Base-by-base conservation (phyloP, 2,797 vertebrate genomes). In the Bryconaethiops microstoma region DNA sequence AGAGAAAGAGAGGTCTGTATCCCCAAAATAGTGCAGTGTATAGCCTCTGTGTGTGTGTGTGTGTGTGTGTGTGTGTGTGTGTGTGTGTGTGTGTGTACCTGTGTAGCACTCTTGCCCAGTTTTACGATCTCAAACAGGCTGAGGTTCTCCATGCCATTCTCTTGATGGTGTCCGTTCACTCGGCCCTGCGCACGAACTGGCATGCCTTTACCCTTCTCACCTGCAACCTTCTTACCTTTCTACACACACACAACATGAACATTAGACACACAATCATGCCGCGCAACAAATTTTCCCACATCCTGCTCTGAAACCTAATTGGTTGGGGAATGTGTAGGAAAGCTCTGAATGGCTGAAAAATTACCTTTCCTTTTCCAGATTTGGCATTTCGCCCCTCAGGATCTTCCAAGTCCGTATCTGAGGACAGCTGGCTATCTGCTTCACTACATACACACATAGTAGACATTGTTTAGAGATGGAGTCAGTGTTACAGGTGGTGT, bases 91-190 rank as follows among this genome's bases (percentile, higher is more conserved):
- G 2, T 35, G 4, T 35, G 35, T 35, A 99, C 98, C 97, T 99
- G 98, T 97, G 99, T 99, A 92, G 98, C 98, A 94, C 98, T 99
- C 93, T 97, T 97, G 88, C 98, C 98, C 93, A 99, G 93, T 93
- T 96, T 98, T 77, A 99, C 98, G 88, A 99, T 97, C 91, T 99
- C 97, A 93, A 99, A 99, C 85, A 99, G 92, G 97, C 98, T 99
- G 95, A 99, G 96, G 95, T 98, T 99, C 94, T 99, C 98, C 95
- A 99, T 98, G 95, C 97, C 98, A 94, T 99, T 99, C 93, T 99
- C 98, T 88, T 98, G 98, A 86, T 99, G 98, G 94, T 99, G 98
- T 89, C 98, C 98, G 91, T 99, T 99, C 95, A 99, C 94, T 93
- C 97, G 96, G 87, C 95, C 94, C 92, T 21, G 35, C 4, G 35